A percentile compares a stretch with the other conserved stretches of the same genome.
Conservation (phyloP, 2,888 invertebrate genomes). For the Hanleya hanleyi region DNA sequence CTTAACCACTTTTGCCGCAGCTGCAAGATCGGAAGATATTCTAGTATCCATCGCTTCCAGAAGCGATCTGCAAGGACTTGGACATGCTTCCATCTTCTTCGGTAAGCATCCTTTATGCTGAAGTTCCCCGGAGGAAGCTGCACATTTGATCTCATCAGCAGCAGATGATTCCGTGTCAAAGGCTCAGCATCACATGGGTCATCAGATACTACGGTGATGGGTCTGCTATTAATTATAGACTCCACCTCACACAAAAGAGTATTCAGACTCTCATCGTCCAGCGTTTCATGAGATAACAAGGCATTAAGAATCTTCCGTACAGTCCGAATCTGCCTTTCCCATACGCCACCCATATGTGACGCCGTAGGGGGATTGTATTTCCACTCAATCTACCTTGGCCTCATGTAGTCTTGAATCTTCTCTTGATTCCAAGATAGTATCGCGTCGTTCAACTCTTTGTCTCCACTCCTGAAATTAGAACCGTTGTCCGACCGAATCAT, state of each 20-base stretch:
- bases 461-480: constrained; percentile 34
- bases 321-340: not conserved
- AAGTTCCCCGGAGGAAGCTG: not conserved
- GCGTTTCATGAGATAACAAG: not conserved
- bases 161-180: constrained; percentile 44
- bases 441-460: constrained; percentile 17
- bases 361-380: not conserved
- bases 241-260: constrained; percentile 5
- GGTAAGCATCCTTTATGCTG: not conserved
- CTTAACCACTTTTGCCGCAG: not conserved
- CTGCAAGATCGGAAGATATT: constrained; percentile 10
- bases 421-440: not conserved
- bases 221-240: not conserved
- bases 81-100: constrained; percentile 13
- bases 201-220: not conserved
- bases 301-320: not conserved
- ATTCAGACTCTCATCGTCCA: not conserved
- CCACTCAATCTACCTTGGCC: not conserved
- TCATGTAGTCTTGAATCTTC: not conserved
- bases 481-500: constrained; percentile 37
- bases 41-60: constrained; percentile 17
- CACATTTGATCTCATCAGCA: constrained; percentile 25
- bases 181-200: constrained; percentile 32
- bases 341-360: not conserved
- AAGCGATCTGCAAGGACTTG: constrained; percentile 13